Conservation (phyloP, 2,113 vertebrate genomes). For the Etia nguti region DNA sequence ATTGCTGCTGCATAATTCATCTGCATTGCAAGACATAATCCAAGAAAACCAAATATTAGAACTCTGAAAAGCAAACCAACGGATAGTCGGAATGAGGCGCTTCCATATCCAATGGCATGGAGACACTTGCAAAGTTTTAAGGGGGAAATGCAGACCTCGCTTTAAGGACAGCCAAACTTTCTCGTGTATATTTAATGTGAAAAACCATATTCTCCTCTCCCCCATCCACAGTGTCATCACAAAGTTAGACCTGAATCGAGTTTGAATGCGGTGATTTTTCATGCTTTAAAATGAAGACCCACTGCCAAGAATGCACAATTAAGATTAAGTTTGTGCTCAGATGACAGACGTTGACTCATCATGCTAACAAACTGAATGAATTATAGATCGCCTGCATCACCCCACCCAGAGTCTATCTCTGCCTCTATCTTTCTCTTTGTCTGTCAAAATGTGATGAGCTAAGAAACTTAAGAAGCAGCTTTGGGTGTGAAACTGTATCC, state of each 20-base stretch:
- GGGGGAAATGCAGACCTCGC: not conserved
- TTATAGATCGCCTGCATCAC: conserved; percentile 36
- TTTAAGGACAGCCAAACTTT: not conserved
- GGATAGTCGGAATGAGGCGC: conserved; percentile 7
- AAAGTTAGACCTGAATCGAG: not conserved
- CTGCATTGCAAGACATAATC: conserved; percentile 7
- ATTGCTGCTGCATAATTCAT: conserved; percentile 28
- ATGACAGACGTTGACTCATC: conserved; percentile 2
- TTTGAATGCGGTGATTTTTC: not conserved
- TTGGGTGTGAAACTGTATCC: conserved; percentile 60
- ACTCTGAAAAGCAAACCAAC: conserved; percentile 18
- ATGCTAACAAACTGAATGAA: conserved; percentile 38
- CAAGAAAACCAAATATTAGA: conserved; percentile 35
- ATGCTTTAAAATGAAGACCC: not conserved
- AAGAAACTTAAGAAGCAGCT: conserved; percentile 57
- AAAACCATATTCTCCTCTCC: not conserved
- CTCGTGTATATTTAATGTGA: not conserved
- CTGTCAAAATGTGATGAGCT: conserved; percentile 62
- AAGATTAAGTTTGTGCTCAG: not conserved
- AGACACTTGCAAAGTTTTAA: not conserved
- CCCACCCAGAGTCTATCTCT: not conserved
- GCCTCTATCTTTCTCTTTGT: conserved; percentile 16
- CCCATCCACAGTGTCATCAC: not conserved
- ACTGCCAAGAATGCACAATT: not conserved
- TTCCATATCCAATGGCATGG: not conserved